Evolutionary conservation across 2,888 invertebrate genomes (phyloP), one percentile per base, ranked within the genome.

Genomic region (Neoitamus cyanurus): DNA sequence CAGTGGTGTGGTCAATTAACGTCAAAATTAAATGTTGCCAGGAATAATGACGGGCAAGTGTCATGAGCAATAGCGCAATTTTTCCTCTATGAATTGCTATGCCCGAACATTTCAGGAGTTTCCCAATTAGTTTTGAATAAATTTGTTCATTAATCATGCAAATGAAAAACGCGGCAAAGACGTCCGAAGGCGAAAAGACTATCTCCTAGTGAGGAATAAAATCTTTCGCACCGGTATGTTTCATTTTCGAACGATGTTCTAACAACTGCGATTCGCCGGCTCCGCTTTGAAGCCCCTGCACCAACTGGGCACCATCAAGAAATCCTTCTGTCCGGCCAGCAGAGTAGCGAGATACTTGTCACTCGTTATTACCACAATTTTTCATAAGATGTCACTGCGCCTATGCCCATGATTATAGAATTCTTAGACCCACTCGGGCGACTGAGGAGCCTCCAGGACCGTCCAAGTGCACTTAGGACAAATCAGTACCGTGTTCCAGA

Each of bases 51-150:
- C n/a, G n/a, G n/a, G n/a, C n/a, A n/a, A n/a, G n/a, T n/a, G n/a
- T n/a, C n/a, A n/a, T n/a, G n/a, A 25, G 20, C 20, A 58, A 58
- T 5, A 4, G 6, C 9, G 2, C 2, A 25, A 20, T 6, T 20
- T 20, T 48, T 58, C 4, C 25, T 25, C 9, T 9, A 58, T 9
- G 20, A 58, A 20, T 7, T 7, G 9, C 3, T 20, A 9, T 9
- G 25, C 3, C 9, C 42, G 42, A 5, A 9, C 20, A 15, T 25
- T 58, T 58, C 15, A 58, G 25, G 20, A 20, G 58, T 88, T 88
- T 89, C 88, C 88, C 89, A 89, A 89, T 89, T 89, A 89, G 88
- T 88, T 88, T 88, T 88, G 88, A 88, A 88, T 88, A 87, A 87
- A 88, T 87, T 87, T 9, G 58, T 58, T 88, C 89, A 89, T 89